Base-by-base conservation (phyloP, 2,797 vertebrate species). In the Natrix natrix region DNA sequence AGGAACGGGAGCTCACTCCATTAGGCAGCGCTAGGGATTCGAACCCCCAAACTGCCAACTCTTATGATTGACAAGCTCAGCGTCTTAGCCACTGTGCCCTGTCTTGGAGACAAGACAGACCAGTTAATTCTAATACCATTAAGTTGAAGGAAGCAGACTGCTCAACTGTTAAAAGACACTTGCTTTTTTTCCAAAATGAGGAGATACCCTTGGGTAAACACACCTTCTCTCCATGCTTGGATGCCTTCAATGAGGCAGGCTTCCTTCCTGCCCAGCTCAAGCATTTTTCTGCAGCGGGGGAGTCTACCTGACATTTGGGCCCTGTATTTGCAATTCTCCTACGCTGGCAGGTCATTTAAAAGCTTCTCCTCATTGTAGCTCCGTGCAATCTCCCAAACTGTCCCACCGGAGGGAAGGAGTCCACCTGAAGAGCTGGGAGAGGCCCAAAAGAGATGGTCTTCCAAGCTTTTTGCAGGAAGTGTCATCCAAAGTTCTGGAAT, bases 241-340 rank as follows among this genome's bases (percentile, higher is more conserved):
- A 6, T 60, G 56, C 56, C 20, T 24, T 88, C 32, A 37, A 11
- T 2, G 20, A 59, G 32, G 32, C 26, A 1, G 17, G 1, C 8
- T 83, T n/a, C 14, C 60, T 20, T 2, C 1, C n/a, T 10, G 7
- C 1, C 55, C 0, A 5, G 1, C 60, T 4, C 5, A 57, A 20
- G 28, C 54, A 2, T 59, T 90, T 16, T 24, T 88, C 48, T 60
- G 20, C 63, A 0, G 43, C 1, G 12, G 17, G 56, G 83, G 66
- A 88, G 28, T 5, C 17, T 8, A 56, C 28, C 37, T 10, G 61
- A 24, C 22, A 17, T 63, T 24, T 52, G 14, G 87, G 55, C 12
- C 90, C 43, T 6, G 4, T 32, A 2, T n/a, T 59, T 8, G 28
- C 61, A 56, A n/a, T 91, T 56, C 88, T 88, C 78, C 12, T 28